Percentiles rank a stretch among this genome's conserved stretches.
These are phyloP conservation scores for Arion vulgaris DNA, from an alignment of 1,140 invertebrate genomes.

Conservation along the genomic window DNA sequence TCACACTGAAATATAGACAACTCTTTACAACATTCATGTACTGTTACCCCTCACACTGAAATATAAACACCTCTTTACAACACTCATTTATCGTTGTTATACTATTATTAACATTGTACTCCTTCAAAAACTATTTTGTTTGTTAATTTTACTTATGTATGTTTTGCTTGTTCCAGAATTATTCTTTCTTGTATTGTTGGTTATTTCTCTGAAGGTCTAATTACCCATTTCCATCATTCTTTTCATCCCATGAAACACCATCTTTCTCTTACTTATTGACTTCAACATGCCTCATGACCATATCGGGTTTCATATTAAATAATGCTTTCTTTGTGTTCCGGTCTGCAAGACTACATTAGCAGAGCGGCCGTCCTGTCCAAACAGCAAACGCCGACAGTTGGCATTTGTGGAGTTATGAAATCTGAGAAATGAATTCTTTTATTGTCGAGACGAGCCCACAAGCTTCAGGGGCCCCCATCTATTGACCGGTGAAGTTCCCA, in stretches of 20 bases:
- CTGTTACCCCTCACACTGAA: too few species aligned
- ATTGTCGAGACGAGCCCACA: neutral
- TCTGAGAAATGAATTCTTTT: conserved; percentile 1
- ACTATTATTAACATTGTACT: too few species aligned
- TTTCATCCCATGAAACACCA: neutral
- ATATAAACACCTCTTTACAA: too few species aligned
- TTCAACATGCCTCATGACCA: neutral
- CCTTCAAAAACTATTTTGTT: too few species aligned
- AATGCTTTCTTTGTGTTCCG: neutral
- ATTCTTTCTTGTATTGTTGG: too few species aligned
- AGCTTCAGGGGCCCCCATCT: neutral
- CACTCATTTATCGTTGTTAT: too few species aligned
- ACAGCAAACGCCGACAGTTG: neutral
- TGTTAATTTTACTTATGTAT: too few species aligned
- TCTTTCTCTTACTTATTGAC: neutral
- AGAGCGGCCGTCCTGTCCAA: neutral
- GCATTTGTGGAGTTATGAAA: neutral
- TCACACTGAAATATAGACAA: too few species aligned
- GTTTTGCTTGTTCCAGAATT: too few species aligned
- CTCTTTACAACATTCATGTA: too few species aligned
- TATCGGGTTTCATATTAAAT: neutral
- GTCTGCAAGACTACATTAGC: neutral
- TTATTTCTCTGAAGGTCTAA: too few species aligned
- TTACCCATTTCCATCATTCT: neutral
- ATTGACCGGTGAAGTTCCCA: neutral